Base-by-base conservation (phyloP, 2,797 vertebrate species). In the Delichon dasypus region DNA sequence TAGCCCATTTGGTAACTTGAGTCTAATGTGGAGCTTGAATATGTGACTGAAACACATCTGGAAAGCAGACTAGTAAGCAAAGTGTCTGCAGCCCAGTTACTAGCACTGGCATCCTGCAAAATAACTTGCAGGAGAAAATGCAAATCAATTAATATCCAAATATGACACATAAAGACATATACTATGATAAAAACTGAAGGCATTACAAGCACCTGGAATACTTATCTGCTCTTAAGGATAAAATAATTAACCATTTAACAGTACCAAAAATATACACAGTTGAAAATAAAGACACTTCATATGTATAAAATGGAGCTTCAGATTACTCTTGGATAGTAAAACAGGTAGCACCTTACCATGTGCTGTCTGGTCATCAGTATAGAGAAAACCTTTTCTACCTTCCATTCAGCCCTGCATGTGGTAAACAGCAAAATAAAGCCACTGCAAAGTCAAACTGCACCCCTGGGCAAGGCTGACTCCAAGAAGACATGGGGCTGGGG, bases 241-340 rank as follows among this genome's bases (percentile, higher is more conserved):
- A 89, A 86, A 40, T 42, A 75, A 88, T 48, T 58, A 54, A 60
- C 11, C 7, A 72, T 53, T 71, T 85, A 85, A 79, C 19, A 88
- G 40, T 15, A 55, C 20, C 34, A 55, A 64, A 67, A 27, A 64
- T 18, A 71, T 16, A 80, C 34, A 74, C 7, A 32, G 19, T 7
- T 6, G 1, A 68, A 80, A n/a, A 62, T 12, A 70, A 77, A 42
- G 23, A 38, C 8, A 51, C 10, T 23, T 60, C 12, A 18, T 51
- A 38, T 1, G 2, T 22, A 44, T 40, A 53, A 68, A 88, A 72
- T 6, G 21, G 21, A 90, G 11, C 21, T 88, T 50, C 40, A 62
- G 18, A 54, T 60, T 62, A 80, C 25, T 30, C 55, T 13, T 14
- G 9, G 30, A 44, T 1, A 77, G n/a, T 2, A 7, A 6, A 82